phyloP scores from a whole-genome alignment of 2,797 vertebrate species.

The Lindbergichthys nudifrons region DNA sequence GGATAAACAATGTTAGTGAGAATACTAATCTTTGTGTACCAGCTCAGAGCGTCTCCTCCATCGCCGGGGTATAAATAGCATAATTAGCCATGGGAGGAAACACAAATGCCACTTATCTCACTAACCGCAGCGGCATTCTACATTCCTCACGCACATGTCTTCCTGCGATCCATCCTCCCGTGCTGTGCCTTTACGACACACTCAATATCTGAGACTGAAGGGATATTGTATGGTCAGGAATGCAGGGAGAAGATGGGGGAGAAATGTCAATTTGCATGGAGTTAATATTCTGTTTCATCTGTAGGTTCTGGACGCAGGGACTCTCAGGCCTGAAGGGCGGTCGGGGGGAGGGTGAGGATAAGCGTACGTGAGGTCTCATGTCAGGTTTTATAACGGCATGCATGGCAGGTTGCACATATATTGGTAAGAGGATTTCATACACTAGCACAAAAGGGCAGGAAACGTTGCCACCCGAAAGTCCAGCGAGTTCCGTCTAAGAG shows the following conservation, averaged over 20 bases:
- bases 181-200: conserved; percentile 36
- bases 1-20: conserved; percentile 78
- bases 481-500: conserved; percentile 40
- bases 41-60: conserved; percentile 70
- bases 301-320: conserved; percentile 31
- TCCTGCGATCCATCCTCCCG: conserved; percentile 40
- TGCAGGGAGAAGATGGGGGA: conserved; percentile 7
- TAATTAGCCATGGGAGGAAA: conserved; percentile 80
- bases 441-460: conserved; percentile 28
- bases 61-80: conserved; percentile 74
- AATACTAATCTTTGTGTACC: conserved; percentile 78
- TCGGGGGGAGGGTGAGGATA: conserved; percentile 16
- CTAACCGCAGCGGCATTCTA: conserved; percentile 59
- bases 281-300: conserved; percentile 73
- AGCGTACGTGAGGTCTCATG: conserved; percentile 38
- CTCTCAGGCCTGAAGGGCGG: conserved; percentile 24
- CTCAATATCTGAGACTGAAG: conserved; percentile 46
- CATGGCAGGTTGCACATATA: conserved; percentile 17
- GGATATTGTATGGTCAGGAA: conserved; percentile 34
- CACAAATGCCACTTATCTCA: conserved; percentile 80
- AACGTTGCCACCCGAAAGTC: conserved; percentile 35
- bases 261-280: conserved; percentile 45
- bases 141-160: conserved; percentile 57
- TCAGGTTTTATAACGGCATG: conserved; percentile 25
- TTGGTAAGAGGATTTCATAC: background rate